phyloP scores from a whole-genome alignment of 2,888 invertebrate genomes.

The Drosophila birchii region DNA sequence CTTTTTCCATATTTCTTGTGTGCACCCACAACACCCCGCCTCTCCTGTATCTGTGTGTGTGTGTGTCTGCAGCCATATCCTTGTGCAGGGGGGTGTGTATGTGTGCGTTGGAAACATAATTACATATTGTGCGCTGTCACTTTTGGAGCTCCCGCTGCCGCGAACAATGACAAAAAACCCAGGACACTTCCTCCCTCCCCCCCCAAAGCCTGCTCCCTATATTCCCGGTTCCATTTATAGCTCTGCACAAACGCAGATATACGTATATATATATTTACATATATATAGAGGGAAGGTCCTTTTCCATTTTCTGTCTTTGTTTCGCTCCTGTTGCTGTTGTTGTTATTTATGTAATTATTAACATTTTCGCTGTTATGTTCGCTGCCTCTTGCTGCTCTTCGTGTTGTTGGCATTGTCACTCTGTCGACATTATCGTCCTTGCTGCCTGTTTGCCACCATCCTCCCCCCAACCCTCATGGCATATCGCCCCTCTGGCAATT shows the following conservation, averaged over 20 bases:
- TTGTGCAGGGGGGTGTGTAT: slow-evolving; percentile 49
- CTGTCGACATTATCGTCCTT: slow-evolving; percentile 54
- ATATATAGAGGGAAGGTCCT: slow-evolving; percentile 23
- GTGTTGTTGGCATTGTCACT: slow-evolving; percentile 50
- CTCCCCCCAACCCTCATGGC: neutral
- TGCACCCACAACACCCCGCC: slow-evolving; percentile 23
- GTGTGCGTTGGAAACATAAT: slow-evolving; percentile 71
- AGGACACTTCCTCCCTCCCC: slow-evolving; percentile 16
- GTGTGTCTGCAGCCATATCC: slow-evolving; percentile 20
- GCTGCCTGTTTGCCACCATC: slow-evolving; percentile 7
- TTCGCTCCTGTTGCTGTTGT: slow-evolving; percentile 64
- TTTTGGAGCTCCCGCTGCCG: slow-evolving; percentile 70
- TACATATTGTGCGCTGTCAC: slow-evolving; percentile 81
- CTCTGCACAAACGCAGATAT: slow-evolving; percentile 34
- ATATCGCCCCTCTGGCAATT: neutral
- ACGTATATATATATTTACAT: neutral
- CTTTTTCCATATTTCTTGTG: slow-evolving; percentile 75
- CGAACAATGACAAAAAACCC: slow-evolving; percentile 62
- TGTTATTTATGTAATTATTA: slow-evolving; percentile 79
- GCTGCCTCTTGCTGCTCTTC: slow-evolving; percentile 27
- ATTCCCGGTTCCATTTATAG: slow-evolving; percentile 62
- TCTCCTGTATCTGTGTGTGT: neutral
- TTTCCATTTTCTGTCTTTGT: slow-evolving; percentile 53
- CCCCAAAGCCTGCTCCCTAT: neutral
- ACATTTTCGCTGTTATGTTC: slow-evolving; percentile 64